These are phyloP conservation scores for Pheosia gnoma DNA, from an alignment of 2,888 invertebrate species.

Conservation along the genomic window DNA sequence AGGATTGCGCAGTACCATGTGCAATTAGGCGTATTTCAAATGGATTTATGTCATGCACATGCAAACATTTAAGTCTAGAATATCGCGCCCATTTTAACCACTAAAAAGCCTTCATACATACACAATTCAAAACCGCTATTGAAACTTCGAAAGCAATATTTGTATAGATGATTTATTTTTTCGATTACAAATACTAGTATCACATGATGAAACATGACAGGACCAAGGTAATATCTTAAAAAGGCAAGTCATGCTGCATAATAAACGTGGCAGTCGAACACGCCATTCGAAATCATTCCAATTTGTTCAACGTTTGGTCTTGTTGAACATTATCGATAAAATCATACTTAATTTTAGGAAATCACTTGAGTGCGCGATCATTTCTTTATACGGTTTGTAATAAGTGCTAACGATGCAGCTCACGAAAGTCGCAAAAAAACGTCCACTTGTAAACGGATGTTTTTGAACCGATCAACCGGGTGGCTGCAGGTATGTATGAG, in stretches of 20 bases:
- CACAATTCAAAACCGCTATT: neutral
- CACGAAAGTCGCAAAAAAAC: conserved; percentile 49
- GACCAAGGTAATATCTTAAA: conserved; percentile 40
- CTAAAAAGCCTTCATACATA: neutral
- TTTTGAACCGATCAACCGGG: conserved; percentile 53
- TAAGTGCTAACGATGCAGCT: conserved; percentile 39
- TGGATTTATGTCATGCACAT: conserved; percentile 32
- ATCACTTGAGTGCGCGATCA: neutral
- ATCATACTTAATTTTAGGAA: neutral
- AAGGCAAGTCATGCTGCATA: conserved; percentile 60
- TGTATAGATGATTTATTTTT: neutral
- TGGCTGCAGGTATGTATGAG: conserved; percentile 61
- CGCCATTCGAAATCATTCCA: conserved; percentile 52
- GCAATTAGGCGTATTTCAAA: conserved; percentile 32
- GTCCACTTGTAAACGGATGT: conserved; percentile 51
- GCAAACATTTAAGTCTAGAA: conserved; percentile 21
- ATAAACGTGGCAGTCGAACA: conserved; percentile 51
- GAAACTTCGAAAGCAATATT: neutral
- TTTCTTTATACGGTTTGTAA: conserved; percentile 8
- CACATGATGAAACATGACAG: conserved; percentile 40
- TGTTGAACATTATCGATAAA: conserved; percentile 1
- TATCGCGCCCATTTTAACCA: neutral
- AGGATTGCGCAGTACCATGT: conserved; percentile 28
- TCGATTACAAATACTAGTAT: conserved; percentile 23
- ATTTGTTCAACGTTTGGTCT: conserved; percentile 54